phyloP scores from a whole-genome alignment of 2,113 vertebrate species.

The Rhegmatorhina hoffmannsi region DNA sequence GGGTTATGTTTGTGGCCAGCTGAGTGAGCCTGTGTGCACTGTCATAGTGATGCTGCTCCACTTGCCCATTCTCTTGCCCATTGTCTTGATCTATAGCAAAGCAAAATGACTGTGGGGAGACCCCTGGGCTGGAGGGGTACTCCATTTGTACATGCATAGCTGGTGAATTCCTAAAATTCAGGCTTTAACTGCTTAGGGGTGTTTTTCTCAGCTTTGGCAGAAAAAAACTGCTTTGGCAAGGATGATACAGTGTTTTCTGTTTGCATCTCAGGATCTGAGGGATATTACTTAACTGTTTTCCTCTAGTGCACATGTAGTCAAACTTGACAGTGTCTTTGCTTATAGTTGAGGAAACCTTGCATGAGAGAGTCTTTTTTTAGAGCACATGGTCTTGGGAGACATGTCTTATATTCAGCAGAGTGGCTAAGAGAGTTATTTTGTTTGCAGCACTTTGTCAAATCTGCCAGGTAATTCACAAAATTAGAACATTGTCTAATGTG shows the following conservation, averaged over 20 bases:
- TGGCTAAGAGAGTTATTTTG: neutral
- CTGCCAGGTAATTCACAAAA: neutral
- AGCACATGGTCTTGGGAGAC: rapidly evolving
- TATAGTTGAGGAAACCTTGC: neutral
- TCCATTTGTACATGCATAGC: neutral
- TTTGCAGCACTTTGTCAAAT: neutral
- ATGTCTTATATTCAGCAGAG: neutral
- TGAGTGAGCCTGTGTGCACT: neutral
- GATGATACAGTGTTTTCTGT: neutral
- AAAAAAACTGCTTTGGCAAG: neutral
- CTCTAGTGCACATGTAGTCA: neutral
- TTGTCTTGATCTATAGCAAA: neutral
- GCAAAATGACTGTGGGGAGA: rapidly evolving
- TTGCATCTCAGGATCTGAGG: rapidly evolving
- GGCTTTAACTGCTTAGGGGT: neutral
- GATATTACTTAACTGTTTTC: neutral
- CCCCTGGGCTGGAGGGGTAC: neutral
- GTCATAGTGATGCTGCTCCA: neutral
- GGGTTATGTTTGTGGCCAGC: neutral
- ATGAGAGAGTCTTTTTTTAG: neutral
- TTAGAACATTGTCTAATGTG: neutral
- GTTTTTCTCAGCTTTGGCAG: neutral
- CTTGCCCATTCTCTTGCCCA: neutral
- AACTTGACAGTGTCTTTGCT: neutral
- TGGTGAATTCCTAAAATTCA: neutral